Evolutionary conservation across 2,888 invertebrate genomes (phyloP).

Genomic region (Timandra comae): DNA sequence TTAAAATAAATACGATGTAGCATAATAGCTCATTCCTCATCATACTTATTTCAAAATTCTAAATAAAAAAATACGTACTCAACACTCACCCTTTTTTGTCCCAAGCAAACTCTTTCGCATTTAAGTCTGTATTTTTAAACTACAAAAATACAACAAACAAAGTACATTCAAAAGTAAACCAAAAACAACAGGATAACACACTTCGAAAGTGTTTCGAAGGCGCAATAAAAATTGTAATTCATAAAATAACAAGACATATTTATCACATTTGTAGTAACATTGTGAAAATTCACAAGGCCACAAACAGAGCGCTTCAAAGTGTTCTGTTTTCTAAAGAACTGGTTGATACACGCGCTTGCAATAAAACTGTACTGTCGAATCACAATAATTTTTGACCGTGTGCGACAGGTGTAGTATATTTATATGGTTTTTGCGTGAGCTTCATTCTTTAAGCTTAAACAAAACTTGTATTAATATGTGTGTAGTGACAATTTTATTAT

Average conservation of each 20-base stretch:
- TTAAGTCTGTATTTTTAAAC: background rate
- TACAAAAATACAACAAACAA: background rate
- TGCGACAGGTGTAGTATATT: too few species aligned
- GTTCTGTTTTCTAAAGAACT: conserved; percentile 22
- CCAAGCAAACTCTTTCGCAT: background rate
- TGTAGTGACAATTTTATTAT: too few species aligned
- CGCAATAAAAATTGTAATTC: background rate
- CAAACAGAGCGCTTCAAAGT: conserved; percentile 24
- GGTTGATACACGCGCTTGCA: conserved; percentile 18
- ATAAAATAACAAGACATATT: conserved; percentile 6
- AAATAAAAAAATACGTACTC: too few species aligned
- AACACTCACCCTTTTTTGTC: too few species aligned
- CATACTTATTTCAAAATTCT: background rate
- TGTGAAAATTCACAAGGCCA: conserved; percentile 20
- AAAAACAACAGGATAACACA: too few species aligned
- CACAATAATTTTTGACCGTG: too few species aligned
- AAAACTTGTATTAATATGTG: too few species aligned
- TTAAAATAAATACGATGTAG: too few species aligned
- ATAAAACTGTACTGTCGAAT: background rate
- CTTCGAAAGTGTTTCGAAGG: too few species aligned
- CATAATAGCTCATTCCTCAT: too few species aligned
- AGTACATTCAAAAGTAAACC: conserved; percentile 6
- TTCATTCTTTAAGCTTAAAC: too few species aligned
- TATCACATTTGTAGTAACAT: conserved; percentile 16
- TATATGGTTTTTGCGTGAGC: too few species aligned